Evolutionary conservation across 1,140 invertebrate species (phyloP).

Genomic region (Hydropsyche tenuis): DNA sequence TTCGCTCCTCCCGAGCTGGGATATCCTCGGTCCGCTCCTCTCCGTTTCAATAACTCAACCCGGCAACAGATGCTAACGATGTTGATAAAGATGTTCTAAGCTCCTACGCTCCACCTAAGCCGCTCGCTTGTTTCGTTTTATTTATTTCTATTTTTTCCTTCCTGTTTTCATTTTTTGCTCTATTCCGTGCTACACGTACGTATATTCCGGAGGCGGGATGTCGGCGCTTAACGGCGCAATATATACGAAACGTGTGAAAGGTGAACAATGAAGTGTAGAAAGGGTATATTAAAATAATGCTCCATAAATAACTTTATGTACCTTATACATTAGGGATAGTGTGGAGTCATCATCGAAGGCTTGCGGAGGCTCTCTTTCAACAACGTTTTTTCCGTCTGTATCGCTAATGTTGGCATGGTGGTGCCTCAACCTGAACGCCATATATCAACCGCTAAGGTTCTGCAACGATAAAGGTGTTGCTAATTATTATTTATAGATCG

Average conservation of each 20-base stretch:
- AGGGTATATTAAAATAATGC: constrained; percentile 25
- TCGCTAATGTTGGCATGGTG: background rate
- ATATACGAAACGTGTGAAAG: constrained; percentile 26
- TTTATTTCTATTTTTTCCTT: constrained; percentile 14
- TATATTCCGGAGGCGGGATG: constrained; percentile 11
- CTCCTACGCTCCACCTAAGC: constrained; percentile 15
- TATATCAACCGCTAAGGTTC: constrained; percentile 5
- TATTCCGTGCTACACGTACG: background rate
- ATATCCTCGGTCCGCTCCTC: constrained; percentile 2
- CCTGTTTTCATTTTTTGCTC: background rate
- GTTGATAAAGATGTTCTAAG: constrained; percentile 42
- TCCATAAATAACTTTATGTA: constrained; percentile 27
- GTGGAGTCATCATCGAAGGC: constrained; percentile 22
- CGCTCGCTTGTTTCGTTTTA: constrained; percentile 5
- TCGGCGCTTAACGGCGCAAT: constrained; percentile 20
- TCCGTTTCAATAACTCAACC: constrained; percentile 38
- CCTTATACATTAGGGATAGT: background rate
- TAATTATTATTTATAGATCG: constrained; percentile 20
- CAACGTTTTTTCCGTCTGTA: background rate
- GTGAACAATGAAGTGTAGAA: constrained; percentile 28
- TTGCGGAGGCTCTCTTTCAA: background rate
- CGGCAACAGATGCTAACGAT: constrained; percentile 41
- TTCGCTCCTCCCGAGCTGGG: background rate
- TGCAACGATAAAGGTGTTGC: background rate
- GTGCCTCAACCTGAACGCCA: background rate